A percentile compares a stretch with the other conserved stretches of the same genome.
phyloP scores from a whole-genome alignment of 1,140 invertebrate genomes.

The Thaumatotibia leucotreta region DNA sequence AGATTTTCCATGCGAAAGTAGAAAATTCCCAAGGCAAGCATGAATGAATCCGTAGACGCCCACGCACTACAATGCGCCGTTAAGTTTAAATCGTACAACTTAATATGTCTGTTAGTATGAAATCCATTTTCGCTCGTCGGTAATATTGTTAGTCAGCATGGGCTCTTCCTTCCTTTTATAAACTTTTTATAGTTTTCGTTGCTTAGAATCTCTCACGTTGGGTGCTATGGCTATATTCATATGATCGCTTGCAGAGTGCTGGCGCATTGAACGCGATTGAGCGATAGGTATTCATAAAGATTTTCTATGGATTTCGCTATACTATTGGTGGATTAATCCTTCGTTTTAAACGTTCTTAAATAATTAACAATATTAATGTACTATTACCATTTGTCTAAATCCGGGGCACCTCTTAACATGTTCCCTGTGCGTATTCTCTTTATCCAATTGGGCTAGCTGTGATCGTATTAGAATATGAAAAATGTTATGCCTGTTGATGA shows the following conservation, averaged over 20 bases:
- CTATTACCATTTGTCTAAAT: too few species aligned
- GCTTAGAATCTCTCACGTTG: slow-evolving; percentile 2
- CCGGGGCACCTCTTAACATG: too few species aligned
- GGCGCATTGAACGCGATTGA: too few species aligned
- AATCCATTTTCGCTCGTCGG: neutral
- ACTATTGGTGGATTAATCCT: too few species aligned
- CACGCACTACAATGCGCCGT: neutral
- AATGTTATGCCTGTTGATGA: too few species aligned
- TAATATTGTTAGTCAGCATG: neutral
- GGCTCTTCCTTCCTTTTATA: slow-evolving; percentile 8
- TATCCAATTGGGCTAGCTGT: too few species aligned
- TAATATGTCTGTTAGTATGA: neutral
- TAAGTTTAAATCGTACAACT: neutral
- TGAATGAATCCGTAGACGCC: neutral
- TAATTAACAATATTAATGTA: too few species aligned
- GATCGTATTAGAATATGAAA: too few species aligned
- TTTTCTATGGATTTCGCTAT: too few species aligned
- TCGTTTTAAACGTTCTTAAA: too few species aligned
- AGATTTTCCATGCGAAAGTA: neutral
- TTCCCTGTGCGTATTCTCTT: too few species aligned
- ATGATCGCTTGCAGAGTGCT: neutral
- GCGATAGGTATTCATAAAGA: too few species aligned
- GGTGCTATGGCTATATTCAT: neutral
- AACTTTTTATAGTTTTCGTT: slow-evolving; percentile 5
- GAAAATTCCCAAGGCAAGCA: neutral